phyloP scores from a whole-genome alignment of 2,113 vertebrate genomes.

The Corvus cornix region DNA sequence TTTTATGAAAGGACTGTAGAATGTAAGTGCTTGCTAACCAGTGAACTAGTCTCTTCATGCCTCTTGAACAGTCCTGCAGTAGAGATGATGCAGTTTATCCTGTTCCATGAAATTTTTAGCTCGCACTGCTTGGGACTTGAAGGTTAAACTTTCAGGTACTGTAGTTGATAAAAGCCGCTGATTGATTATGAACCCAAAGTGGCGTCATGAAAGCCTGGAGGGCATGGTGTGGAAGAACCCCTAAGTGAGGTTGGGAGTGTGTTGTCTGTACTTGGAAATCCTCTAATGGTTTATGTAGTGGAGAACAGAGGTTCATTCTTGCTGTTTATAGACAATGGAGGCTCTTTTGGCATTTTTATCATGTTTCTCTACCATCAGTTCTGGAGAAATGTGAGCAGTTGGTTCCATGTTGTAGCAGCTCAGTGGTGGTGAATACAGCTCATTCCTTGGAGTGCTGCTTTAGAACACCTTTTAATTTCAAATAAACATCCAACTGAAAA shows the following conservation, averaged over 20 bases:
- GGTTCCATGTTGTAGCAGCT: neutral
- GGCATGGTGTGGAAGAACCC: neutral
- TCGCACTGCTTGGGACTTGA: neutral
- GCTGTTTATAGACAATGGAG: neutral
- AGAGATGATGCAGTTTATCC: neutral
- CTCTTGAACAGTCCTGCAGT: neutral
- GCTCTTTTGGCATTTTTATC: neutral
- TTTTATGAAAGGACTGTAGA: neutral
- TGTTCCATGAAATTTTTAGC: neutral
- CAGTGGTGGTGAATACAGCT: neutral
- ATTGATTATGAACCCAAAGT: neutral
- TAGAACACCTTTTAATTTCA: neutral
- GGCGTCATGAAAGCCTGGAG: neutral
- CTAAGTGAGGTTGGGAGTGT: neutral
- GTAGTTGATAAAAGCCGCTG: neutral
- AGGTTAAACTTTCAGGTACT: neutral
- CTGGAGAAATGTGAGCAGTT: neutral
- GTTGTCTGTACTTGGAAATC: neutral
- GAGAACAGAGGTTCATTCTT: neutral
- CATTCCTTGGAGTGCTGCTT: neutral
- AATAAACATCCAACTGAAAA: neutral
- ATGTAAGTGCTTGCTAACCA: neutral
- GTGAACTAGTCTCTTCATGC: neutral
- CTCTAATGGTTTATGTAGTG: neutral
- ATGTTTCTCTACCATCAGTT: neutral